These are phyloP conservation scores for Monodelphis domestica DNA, from an alignment of 2,797 vertebrate genomes.

Conservation along the genomic window DNA sequence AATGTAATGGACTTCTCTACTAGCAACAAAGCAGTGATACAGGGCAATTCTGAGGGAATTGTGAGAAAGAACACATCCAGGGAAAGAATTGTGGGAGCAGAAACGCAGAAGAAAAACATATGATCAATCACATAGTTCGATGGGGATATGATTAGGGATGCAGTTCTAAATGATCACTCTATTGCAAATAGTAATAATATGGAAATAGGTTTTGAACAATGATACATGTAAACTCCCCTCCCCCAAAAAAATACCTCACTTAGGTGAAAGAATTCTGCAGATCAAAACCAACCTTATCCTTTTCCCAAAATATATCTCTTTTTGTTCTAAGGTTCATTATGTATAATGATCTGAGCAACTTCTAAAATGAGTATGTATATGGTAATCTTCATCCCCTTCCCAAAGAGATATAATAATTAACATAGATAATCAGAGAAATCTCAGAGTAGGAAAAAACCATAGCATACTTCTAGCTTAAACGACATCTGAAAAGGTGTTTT, in stretches of 20 bases:
- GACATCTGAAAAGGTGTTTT: background rate
- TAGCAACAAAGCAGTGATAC: too few relatives aligned
- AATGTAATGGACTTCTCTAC: too few relatives aligned
- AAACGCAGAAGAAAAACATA: too few relatives aligned
- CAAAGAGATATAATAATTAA: constrained; percentile 32
- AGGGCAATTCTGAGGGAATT: too few relatives aligned
- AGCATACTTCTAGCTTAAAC: background rate
- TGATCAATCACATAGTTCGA: too few relatives aligned
- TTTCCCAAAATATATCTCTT: constrained; percentile 5
- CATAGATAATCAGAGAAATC: constrained; percentile 20
- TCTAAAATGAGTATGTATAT: background rate
- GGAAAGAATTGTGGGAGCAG: too few relatives aligned
- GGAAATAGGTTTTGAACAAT: too few relatives aligned
- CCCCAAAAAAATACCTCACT: constrained; percentile 16
- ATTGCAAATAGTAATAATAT: too few relatives aligned
- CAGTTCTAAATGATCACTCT: too few relatives aligned
- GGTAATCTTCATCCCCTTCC: background rate
- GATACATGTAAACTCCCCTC: too few relatives aligned
- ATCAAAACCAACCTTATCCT: constrained; percentile 43
- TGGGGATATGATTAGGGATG: too few relatives aligned
- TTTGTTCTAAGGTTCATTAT: constrained; percentile 25
- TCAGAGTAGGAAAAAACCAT: background rate
- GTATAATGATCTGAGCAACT: constrained; percentile 40
- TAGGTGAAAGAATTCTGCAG: constrained; percentile 50
- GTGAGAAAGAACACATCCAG: too few relatives aligned